phyloP scores from a whole-genome alignment of 2,113 vertebrate species.

The Ophthalmolycus amberensis region DNA sequence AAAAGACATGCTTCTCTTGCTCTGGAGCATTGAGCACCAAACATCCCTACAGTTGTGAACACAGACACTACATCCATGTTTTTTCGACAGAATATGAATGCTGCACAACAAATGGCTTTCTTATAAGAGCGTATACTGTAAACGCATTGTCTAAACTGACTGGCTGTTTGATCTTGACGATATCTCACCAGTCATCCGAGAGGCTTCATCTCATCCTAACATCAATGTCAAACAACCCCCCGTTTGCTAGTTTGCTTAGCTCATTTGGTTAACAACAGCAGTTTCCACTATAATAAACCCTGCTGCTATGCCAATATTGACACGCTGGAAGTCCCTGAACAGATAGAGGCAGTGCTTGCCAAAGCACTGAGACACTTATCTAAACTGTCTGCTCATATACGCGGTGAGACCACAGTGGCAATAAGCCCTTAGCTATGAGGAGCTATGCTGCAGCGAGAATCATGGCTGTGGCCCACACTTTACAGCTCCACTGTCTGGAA shows the following conservation, averaged over 20 bases:
- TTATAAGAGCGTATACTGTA: neutral
- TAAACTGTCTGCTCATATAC: constrained; percentile 73
- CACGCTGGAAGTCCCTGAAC: constrained; percentile 65
- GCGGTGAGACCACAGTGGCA: constrained; percentile 50
- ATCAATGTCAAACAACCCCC: constrained; percentile 60
- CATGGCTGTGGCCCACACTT: constrained; percentile 11
- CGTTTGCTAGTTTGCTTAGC: constrained; percentile 55
- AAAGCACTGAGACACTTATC: constrained; percentile 72
- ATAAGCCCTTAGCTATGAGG: constrained; percentile 50
- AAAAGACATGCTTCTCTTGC: neutral
- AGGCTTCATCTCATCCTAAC: constrained; percentile 50
- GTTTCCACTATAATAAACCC: constrained; percentile 64
- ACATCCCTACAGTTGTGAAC: neutral
- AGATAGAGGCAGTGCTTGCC: constrained; percentile 62
- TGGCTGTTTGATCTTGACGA: constrained; percentile 17
- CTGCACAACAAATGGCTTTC: neutral
- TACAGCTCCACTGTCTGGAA: constrained; percentile 21
- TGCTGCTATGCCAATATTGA: constrained; percentile 73
- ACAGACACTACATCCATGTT: neutral
- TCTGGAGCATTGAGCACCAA: neutral
- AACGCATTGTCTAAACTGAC: constrained; percentile 24
- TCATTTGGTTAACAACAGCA: constrained; percentile 68
- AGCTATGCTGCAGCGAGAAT: constrained; percentile 17
- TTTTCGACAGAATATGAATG: neutral
- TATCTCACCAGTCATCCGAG: constrained; percentile 8